Conservation (phyloP, 2,888 invertebrate genomes). For the Callinectes sapidus region DNA sequence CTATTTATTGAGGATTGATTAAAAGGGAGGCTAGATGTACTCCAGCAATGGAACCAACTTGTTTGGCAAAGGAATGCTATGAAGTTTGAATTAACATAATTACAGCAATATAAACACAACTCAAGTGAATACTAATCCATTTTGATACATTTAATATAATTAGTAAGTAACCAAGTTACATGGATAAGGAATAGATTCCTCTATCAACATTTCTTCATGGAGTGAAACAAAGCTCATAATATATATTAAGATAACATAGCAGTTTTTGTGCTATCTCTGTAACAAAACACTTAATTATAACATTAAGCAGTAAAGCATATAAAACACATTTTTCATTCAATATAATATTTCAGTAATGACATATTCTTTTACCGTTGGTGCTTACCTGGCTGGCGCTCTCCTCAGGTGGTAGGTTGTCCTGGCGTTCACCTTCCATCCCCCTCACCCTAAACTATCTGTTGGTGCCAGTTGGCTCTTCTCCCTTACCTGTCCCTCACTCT, state of each 20-base stretch:
- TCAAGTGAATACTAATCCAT: not conserved
- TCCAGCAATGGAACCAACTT: not conserved
- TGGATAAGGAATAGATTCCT: not conserved
- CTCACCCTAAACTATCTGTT: not conserved
- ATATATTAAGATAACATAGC: too few relatives aligned
- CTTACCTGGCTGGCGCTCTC: not conserved
- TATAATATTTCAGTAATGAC: not conserved
- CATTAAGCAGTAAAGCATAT: not conserved
- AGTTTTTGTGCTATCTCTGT: too few relatives aligned
- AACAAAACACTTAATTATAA: not conserved
- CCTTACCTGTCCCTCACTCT: not conserved
- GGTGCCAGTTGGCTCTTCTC: not conserved
- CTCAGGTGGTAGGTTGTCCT: constrained; percentile 34
- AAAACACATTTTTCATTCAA: not conserved
- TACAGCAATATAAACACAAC: not conserved
- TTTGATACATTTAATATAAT: not conserved
- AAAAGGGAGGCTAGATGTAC: not conserved
- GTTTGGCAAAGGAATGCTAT: not conserved
- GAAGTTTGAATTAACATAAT: not conserved
- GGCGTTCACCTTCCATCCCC: not conserved
- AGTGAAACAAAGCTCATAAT: too few relatives aligned
- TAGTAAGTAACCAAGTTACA: not conserved
- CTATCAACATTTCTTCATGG: not conserved
- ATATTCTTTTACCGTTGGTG: constrained; percentile 13
- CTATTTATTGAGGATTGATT: not conserved